Evolutionary conservation across 2,888 invertebrate genomes (phyloP).

Genomic region (Acanthoscelides obtectus): DNA sequence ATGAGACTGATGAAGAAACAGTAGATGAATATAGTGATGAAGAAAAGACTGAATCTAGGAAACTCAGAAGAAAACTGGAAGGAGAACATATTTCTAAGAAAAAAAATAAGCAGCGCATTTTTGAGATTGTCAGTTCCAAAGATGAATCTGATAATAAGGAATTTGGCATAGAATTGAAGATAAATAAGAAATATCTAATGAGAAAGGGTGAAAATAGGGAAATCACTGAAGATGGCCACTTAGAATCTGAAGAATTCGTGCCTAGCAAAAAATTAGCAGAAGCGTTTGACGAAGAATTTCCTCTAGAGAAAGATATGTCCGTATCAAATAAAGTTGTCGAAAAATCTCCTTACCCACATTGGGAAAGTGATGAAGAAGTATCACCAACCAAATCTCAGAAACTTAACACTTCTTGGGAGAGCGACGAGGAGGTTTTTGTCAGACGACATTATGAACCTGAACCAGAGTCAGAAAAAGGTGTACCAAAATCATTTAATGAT

Average conservation of each 20-base stretch:
- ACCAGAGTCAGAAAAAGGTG: neutral
- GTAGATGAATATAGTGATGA: neutral
- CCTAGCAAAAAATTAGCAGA: constrained; percentile 1
- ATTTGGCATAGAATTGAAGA: constrained; percentile 3
- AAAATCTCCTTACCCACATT: constrained; percentile 21
- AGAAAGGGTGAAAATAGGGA: constrained; percentile 6
- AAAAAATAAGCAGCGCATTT: neutral
- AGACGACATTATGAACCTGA: neutral
- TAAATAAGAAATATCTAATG: constrained; percentile 3
- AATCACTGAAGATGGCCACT: constrained; percentile 28
- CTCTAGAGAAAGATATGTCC: constrained; percentile 9
- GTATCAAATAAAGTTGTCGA: neutral
- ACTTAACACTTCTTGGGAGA: constrained; percentile 34
- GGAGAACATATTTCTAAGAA: constrained; percentile 2
- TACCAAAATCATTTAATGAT: neutral
- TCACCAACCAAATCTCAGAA: constrained; percentile 15
- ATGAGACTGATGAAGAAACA: constrained; percentile 3
- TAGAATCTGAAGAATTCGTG: constrained; percentile 11
- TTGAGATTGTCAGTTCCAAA: neutral
- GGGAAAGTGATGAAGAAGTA: constrained; percentile 30
- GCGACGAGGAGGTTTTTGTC: constrained; percentile 34
- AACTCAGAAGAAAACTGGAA: neutral
- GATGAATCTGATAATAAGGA: constrained; percentile 1
- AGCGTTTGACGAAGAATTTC: constrained; percentile 7
- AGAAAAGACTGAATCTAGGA: constrained; percentile 1